Base-by-base conservation (phyloP, 2,888 invertebrate species). In the Phymatocera aterrima region DNA sequence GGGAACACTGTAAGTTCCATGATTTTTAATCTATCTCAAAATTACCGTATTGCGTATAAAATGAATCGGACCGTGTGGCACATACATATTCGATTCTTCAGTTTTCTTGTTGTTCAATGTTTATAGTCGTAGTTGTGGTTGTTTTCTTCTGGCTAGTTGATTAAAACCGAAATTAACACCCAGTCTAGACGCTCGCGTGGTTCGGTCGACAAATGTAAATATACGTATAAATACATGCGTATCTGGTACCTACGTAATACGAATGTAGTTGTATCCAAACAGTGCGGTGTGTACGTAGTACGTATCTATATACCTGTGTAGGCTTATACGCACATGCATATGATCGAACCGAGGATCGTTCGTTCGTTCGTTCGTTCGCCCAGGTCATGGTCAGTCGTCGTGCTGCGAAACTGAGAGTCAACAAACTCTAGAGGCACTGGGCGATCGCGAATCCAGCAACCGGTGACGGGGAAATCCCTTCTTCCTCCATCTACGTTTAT, bases 301-400 rank as follows among this genome's bases (percentile, higher is more conserved):
- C 54, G 18, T 18, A 4, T 8, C 15, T 37, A 37, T 61, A 43
- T 43, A 10, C 5, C 3, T 15, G 24, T 24, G 24, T 46, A n/a
- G n/a, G n/a, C n/a, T n/a, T n/a, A 24, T 31, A 72, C 18, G 34
- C 5, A 34, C 31, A 43, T 46, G 18, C 15, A 43, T 65, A 43
- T 51, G 18, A 51, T 72, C 72, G 72, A 72, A 72, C 34, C 31
- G 72, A 85, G 87, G 84, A 86, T 88, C 86, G 88, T 51, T 51
- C 12, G 24, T 89, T 89, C 85, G 88, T 86, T 88, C 86, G 88
- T 64, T 64, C 61, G 61, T 89, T 89, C 85, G 88, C 87, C 84
- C 88, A 90, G 90, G 90, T 90, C 90, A 89, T 89, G 90, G 90
- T 89, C 90, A 89, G 89, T 72, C 72, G 72, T 51, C 48, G 72